A percentile compares a stretch with the other conserved stretches of the same genome.
phyloP scores from a whole-genome alignment of 2,888 invertebrate genomes.

The Cecidostiba fungosa region DNA sequence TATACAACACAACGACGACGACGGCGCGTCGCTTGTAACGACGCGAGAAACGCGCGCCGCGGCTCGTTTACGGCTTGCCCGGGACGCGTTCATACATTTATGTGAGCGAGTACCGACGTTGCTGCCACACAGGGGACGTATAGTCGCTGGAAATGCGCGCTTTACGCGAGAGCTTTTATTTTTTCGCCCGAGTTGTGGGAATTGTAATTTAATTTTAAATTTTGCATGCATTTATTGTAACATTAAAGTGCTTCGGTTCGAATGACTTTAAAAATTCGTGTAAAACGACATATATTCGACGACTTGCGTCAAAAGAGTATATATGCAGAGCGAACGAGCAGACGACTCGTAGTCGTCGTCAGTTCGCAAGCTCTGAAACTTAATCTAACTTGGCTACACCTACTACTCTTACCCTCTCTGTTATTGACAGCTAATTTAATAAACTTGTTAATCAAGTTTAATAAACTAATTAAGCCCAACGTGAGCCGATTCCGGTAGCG shows the following conservation, averaged over 20 bases:
- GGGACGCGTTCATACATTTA: conserved; percentile 23
- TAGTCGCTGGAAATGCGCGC: not conserved
- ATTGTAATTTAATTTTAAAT: not conserved
- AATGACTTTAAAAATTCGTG: not conserved
- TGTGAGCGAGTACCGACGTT: not conserved
- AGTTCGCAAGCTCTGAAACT: conserved; percentile 28
- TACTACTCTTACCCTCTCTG: not conserved
- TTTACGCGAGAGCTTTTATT: conserved; percentile 5
- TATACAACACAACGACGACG: not conserved
- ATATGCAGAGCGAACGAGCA: not conserved
- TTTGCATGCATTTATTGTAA: not conserved
- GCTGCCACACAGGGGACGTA: not conserved
- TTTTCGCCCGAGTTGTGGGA: not conserved
- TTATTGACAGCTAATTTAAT: conserved; percentile 64
- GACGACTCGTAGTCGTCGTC: not conserved
- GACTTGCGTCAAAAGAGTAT: not conserved
- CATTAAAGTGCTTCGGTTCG: not conserved
- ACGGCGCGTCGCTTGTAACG: not conserved
- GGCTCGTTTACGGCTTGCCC: conserved; percentile 30
- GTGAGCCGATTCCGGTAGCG: conserved; percentile 27
- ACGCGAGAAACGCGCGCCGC: conserved; percentile 30
- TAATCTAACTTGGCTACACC: conserved; percentile 58
- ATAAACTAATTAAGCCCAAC: conserved; percentile 62
- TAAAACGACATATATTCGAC: not conserved
- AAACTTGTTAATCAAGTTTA: conserved; percentile 63